Evolutionary conservation across 2,797 vertebrate genomes (phyloP), one percentile per base, ranked within the genome.

Genomic region (Danionella dracula): DNA sequence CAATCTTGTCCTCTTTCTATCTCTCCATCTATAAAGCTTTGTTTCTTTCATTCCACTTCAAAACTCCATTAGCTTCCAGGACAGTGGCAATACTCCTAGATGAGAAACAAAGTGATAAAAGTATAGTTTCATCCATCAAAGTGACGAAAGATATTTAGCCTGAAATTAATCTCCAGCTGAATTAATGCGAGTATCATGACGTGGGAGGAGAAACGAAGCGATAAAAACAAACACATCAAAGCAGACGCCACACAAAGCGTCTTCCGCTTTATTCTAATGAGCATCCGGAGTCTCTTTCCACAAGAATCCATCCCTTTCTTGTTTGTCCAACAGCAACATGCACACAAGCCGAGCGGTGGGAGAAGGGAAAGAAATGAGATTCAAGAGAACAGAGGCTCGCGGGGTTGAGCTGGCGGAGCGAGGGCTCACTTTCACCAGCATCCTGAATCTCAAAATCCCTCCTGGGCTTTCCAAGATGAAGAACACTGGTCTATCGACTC

Each of bases 321-420:
- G 54, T 41, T 29, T 42, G 59, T 67, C 74, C 74, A 76, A 62
- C 10, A 63, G 51, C 19, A 74, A 57, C 44, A 63, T 27, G 23
- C 19, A 37, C 11, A 50, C 21, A 32, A 50, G 12, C 11, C 27
- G 12, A 64, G 44, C 1, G 4, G 51, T 48, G 27, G 46, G 51
- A 65, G 45, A 42, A 57, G 61, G 23, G 32, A 31, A 16, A 42
- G 29, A 55, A 54, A 42, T 23, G 37, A 58, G 57, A 64, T 68
- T 61, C 29, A 46, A 8, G 34, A 45, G 37, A 68, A 54, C 61
- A 67, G 41, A 67, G 70, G 56, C 29, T 54, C 50, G 32, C 44
- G 66, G 32, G 59, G 64, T 54, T 54, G 4, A 0, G 4, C 59
- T 50, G 48, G 35, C 49, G 44, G 45, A 9, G 16, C 11, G 32